A percentile compares a stretch with the other conserved stretches of the same genome.
Evolutionary conservation across 2,888 invertebrate species (phyloP).

Genomic region (Ophion ventricosus): DNA sequence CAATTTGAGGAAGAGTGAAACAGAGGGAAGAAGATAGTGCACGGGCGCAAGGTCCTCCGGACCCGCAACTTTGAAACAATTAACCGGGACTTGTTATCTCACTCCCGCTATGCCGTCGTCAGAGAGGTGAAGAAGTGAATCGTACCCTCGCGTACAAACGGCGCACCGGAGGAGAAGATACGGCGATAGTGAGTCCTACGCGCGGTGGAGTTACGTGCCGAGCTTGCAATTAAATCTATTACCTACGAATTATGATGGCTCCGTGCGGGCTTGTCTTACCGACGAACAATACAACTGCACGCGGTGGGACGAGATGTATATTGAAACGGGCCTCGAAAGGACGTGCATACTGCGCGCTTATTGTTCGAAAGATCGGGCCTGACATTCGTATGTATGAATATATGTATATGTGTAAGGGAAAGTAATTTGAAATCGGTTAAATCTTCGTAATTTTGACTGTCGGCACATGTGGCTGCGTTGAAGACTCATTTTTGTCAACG

Average conservation of each 20-base stretch:
- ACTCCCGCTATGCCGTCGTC: slow-evolving; percentile 55
- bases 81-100: slow-evolving; percentile 77
- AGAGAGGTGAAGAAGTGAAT: slow-evolving; percentile 39
- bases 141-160: slow-evolving; percentile 1
- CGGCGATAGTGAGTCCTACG: slow-evolving; percentile 42
- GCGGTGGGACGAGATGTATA: slow-evolving; percentile 1
- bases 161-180: slow-evolving; percentile 6
- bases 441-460: too few relatives aligned
- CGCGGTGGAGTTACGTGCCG: slow-evolving; percentile 58
- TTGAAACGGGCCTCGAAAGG: slow-evolving; percentile 28
- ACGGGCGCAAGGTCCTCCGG: slow-evolving; percentile 17
- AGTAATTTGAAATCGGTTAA: too few relatives aligned
- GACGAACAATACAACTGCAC: background rate
- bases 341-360: slow-evolving; percentile 7
- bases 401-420: background rate
- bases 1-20: slow-evolving; percentile 9
- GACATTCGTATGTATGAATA: slow-evolving; percentile 12
- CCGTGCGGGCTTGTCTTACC: background rate
- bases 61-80: slow-evolving; percentile 77
- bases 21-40: slow-evolving; percentile 3
- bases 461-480: too few relatives aligned
- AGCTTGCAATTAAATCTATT: slow-evolving; percentile 73
- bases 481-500: too few relatives aligned
- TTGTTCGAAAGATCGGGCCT: slow-evolving; percentile 50
- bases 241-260: slow-evolving; percentile 71